These are phyloP conservation scores for Charanyca ferruginea DNA, from an alignment of 2,888 invertebrate genomes.

Conservation along the genomic window DNA sequence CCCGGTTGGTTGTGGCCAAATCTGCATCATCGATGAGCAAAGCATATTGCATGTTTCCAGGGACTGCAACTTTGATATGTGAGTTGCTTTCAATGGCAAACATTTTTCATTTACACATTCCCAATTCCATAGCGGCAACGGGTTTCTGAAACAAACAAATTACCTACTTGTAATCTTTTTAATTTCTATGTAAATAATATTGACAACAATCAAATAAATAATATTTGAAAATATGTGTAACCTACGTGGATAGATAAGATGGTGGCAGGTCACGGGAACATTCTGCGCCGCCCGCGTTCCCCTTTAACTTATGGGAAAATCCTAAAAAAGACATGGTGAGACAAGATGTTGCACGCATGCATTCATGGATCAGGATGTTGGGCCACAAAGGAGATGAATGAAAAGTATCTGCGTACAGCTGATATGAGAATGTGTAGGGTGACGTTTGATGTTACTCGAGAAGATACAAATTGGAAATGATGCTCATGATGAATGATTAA, in stretches of 20 bases:
- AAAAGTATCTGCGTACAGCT: neutral
- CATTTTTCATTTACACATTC: constrained; percentile 93
- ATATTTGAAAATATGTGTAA: neutral
- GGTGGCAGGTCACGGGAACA: no score
- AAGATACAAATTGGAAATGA: neutral
- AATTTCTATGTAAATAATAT: neutral
- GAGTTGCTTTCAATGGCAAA: constrained; percentile 86
- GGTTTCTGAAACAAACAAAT: constrained; percentile 69
- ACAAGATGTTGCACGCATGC: no score
- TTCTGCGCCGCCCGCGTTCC: no score
- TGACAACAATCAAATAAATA: neutral
- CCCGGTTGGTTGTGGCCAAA: constrained; percentile 95
- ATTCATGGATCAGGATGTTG: neutral
- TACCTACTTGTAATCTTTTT: neutral
- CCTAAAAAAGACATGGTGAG: no score
- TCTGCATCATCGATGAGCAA: constrained; percentile 92
- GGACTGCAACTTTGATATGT: constrained; percentile 86
- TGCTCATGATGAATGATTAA: no score
- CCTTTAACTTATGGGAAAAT: no score
- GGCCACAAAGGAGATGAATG: no score
- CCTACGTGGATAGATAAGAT: neutral
- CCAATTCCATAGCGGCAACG: constrained; percentile 94
- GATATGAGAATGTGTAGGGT: neutral
- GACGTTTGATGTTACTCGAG: neutral
- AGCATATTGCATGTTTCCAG: constrained; percentile 93